Base-by-base conservation (phyloP, 2,797 vertebrate genomes). In the Hephaestus fuliginosus region DNA sequence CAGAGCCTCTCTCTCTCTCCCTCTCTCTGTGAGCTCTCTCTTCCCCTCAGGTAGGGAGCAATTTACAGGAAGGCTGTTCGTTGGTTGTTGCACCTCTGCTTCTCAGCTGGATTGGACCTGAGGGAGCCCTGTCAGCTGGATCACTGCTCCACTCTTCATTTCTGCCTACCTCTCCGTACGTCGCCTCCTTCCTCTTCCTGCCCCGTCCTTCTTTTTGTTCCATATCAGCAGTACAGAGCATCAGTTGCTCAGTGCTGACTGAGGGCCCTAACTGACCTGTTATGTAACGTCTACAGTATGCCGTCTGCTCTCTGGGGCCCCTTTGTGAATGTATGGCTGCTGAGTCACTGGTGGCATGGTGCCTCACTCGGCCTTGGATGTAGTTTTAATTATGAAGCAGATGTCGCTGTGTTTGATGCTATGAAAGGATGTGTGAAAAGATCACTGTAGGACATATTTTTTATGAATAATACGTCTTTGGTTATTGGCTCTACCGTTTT, bases 41-140 rank as follows among this genome's bases (percentile, higher is more conserved):
- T 49, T 58, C 57, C 51, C 30, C 14, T 78, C 81, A 71, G 64
- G 70, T 63, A 14, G 33, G 53, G 43, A 82, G 74, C 66, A 65
- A 33, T 90, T 85, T 74, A 76, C 64, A 76, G 69, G 22, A 72
- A 61, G 60, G 68, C 83, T 71, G 30, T 64, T 71, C 78, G 33
- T 51, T 68, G 82, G 74, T 84, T 72, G 64, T 78, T 76, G 74
- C 20, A 53, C 33, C 78, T 60, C 78, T 69, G 52, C 80, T 20
- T 70, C 44, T 80, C n/a, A 1, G 6, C 39, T 68, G 51, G 60
- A 77, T 63, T 49, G 33, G 68, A 80, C 86, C 78, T 33, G 25
- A 41, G 87, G 83, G 76, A 91, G 62, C 79, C 39, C 30, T 7
- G 80, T 91, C 88, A 87, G 89, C 83, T 71, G 49, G n/a, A 77